Conservation (phyloP, 2,888 invertebrate species). For the Stictocephala bisonia region DNA sequence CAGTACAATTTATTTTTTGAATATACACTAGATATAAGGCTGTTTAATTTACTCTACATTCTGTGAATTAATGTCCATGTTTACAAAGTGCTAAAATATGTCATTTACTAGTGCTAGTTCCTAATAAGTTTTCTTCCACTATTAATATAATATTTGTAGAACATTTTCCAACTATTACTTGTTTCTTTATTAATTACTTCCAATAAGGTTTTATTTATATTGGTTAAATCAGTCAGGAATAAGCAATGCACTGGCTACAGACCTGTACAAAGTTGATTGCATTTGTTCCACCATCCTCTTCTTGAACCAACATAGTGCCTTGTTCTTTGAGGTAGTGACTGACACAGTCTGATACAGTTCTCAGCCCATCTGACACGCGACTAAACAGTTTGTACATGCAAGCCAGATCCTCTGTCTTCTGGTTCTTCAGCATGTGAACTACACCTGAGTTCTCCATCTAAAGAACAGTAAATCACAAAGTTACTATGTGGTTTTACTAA, state of each 20-base stretch:
- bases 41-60: too few species aligned
- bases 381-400: constrained; percentile 98
- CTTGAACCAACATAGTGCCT: constrained; percentile 94
- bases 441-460: constrained; percentile 99
- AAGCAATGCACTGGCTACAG: constrained; percentile 52
- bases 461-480: constrained; percentile 54
- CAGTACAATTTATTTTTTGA: too few species aligned
- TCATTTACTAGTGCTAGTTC: too few species aligned
- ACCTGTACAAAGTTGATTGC: constrained; percentile 94
- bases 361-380: constrained; percentile 91
- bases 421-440: constrained; percentile 97
- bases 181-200: neutral
- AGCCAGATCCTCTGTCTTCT: constrained; percentile 95
- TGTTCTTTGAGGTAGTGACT: constrained; percentile 95
- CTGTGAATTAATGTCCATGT: too few species aligned
- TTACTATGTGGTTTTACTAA: too few species aligned
- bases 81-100: too few species aligned
- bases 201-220: neutral
- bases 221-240: neutral
- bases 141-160: too few species aligned
- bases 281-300: constrained; percentile 89
- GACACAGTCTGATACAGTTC: constrained; percentile 96
- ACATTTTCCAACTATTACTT: too few species aligned
- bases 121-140: too few species aligned
- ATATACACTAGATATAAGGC: too few species aligned